A percentile compares a stretch with the other conserved stretches of the same genome.
phyloP scores from a whole-genome alignment of 2,888 invertebrate species.

The Dolichomitus sp. region DNA sequence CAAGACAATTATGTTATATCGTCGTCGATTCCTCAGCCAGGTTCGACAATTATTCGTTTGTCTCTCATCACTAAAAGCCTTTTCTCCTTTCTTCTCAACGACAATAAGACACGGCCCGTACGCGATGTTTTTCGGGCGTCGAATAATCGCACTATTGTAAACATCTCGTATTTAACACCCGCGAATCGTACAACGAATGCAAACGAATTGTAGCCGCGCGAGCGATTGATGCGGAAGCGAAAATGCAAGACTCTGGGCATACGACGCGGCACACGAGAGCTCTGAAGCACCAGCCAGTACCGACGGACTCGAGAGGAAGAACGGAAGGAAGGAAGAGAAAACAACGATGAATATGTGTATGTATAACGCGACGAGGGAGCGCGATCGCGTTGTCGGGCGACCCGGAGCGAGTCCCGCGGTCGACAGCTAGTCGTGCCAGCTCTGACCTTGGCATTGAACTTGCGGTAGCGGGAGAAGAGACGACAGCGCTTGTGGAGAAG shows the following conservation, averaged over 20 bases:
- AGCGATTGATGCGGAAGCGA: neutral
- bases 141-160: neutral
- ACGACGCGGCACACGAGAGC: neutral
- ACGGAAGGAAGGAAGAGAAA: constrained; percentile 5
- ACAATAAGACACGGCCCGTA: neutral
- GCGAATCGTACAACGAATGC: neutral
- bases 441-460: constrained; percentile 86
- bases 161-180: neutral
- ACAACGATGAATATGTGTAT: neutral
- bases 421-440: constrained; percentile 81
- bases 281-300: neutral
- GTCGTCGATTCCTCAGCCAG: neutral
- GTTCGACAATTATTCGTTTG: neutral
- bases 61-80: neutral
- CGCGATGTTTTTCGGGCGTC: neutral
- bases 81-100: neutral
- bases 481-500: constrained; percentile 60
- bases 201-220: neutral
- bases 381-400: constrained; percentile 72
- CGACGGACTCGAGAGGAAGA: neutral
- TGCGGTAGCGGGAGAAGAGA: constrained; percentile 72
- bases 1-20: neutral
- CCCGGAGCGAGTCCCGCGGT: constrained; percentile 79
- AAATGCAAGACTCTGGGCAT: neutral
- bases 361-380: constrained; percentile 35